These are phyloP conservation scores for Linurgus olivaceus DNA, from an alignment of 2,797 vertebrate genomes.

Conservation along the genomic window DNA sequence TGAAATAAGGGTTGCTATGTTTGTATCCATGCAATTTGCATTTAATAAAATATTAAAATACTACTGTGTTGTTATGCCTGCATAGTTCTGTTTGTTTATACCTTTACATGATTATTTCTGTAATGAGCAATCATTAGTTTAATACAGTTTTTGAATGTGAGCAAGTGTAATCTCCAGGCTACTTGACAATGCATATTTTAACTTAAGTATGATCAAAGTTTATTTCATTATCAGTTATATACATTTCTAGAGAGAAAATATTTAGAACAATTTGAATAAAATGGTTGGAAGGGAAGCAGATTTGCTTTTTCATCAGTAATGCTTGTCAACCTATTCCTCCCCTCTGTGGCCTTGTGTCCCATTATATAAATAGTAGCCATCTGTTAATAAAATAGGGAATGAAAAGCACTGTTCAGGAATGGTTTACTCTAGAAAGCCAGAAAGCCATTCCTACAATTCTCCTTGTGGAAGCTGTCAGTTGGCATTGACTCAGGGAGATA, in stretches of 20 bases:
- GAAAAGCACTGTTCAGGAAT: background rate
- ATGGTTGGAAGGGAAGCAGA: background rate
- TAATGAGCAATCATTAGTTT: background rate
- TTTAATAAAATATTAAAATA: conserved; percentile 12
- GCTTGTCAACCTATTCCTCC: background rate
- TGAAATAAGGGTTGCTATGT: background rate
- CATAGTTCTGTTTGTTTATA: background rate
- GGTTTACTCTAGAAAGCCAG: background rate
- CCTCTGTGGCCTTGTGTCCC: background rate
- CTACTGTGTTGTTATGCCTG: background rate
- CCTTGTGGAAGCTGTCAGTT: background rate
- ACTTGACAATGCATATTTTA: background rate
- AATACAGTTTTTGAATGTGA: background rate
- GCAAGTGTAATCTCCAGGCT: background rate
- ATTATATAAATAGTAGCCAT: background rate
- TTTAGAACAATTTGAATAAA: background rate
- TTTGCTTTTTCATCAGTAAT: background rate
- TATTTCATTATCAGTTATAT: background rate
- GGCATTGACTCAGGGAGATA: background rate
- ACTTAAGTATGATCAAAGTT: background rate
- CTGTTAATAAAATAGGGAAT: background rate
- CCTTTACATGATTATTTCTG: background rate
- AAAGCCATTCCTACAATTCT: background rate
- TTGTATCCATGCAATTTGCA: background rate
- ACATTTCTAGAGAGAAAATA: background rate